Base-by-base conservation (phyloP, 2,113 vertebrate genomes). In the Lanius ludovicianus region DNA sequence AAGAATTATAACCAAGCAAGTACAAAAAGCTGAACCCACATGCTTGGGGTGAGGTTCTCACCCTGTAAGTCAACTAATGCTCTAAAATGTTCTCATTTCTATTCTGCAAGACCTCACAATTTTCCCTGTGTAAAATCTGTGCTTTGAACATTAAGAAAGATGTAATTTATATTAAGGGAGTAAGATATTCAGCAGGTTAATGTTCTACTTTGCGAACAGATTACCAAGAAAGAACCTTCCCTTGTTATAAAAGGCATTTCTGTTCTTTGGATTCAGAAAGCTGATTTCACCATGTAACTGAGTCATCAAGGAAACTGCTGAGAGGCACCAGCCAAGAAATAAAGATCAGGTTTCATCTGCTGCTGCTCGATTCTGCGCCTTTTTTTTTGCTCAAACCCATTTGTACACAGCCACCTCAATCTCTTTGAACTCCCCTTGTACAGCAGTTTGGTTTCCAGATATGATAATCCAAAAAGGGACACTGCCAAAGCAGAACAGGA, bases 141-240 rank as follows among this genome's bases (percentile, higher is more conserved):
- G 41, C 89, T 88, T 55, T 86, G 71, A 93, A 67, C 83, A 60
- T 46, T 39, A 81, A 86, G 75, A 59, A 88, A 93, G 75, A 92
- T 92, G 64, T 65, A 83, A 96, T 83, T 87, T 91, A 24, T 83
- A 81, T 84, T 64, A 89, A 22, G 67, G 44, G 23, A 94, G 63
- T 30, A 62, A 87, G 71, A 90, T 75, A 75, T 75, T 87, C 82
- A 92, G 79, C 0, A 0, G 63, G 87, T 91, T 94, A 85, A 95
- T 60, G 47, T 90, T 96, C 92, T 80, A 90, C 93, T 88, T 81
- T 84, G 68, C 88, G 85, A 93, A 67, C 55, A 76, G 39, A 93
- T 86, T 83, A 93, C 60, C 79, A 81, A 88, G 77, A 86, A 77
- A 93, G 85, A 93, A 50, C 50, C 52, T 86, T 86, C 79, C 68